phyloP scores from a whole-genome alignment of 1,140 invertebrate species.

The Drosophila eugracilis region DNA sequence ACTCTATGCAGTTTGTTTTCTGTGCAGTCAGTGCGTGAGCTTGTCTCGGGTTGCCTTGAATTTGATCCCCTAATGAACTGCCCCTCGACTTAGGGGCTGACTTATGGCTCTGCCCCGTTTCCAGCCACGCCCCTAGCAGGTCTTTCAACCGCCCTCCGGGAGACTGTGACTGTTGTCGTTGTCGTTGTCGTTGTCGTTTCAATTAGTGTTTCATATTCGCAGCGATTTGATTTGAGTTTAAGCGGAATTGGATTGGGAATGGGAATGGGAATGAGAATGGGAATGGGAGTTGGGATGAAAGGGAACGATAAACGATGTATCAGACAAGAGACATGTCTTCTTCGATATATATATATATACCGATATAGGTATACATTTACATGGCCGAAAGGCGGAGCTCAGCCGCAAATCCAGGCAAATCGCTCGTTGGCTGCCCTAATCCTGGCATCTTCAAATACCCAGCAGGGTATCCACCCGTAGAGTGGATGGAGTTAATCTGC shows the following conservation, averaged over 20 bases:
- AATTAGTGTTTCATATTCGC: conserved; percentile 53
- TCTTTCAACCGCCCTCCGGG: neutral
- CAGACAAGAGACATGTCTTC: too few relatives aligned
- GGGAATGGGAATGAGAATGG: neutral
- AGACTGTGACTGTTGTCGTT: too few relatives aligned
- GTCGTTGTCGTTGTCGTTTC: conserved; percentile 64
- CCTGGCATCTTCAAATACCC: neutral
- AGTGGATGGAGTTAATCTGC: conserved; percentile 29
- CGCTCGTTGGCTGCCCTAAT: conserved; percentile 7
- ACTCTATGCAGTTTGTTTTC: too few relatives aligned
- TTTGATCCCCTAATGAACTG: conserved; percentile 74
- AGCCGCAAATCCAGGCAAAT: conserved; percentile 14
- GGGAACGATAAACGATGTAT: too few relatives aligned
- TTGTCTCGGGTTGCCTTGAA: conserved; percentile 59
- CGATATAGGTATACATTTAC: too few relatives aligned
- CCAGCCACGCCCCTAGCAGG: conserved; percentile 2
- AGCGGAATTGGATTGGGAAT: neutral
- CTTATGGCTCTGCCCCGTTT: conserved; percentile 53
- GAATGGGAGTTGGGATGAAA: too few relatives aligned
- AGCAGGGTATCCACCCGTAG: neutral
- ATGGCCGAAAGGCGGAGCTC: conserved; percentile 1
- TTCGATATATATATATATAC: too few relatives aligned
- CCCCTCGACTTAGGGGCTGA: conserved; percentile 33
- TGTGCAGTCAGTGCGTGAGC: conserved; percentile 33
- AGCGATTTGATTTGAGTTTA: neutral